phyloP scores from a whole-genome alignment of 2,888 invertebrate genomes.

The Melitaea athalia region DNA sequence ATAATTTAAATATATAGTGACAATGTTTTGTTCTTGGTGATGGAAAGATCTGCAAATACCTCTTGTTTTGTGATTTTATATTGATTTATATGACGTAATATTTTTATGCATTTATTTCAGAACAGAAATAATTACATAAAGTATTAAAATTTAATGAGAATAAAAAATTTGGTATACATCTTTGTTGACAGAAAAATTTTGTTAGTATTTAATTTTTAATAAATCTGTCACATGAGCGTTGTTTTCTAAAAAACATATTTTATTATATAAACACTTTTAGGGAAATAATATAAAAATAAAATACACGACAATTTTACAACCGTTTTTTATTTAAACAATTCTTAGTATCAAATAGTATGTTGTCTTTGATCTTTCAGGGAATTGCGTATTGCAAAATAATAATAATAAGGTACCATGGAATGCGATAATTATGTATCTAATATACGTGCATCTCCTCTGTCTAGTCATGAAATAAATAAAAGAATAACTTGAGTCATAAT shows the following conservation, averaged over 20 bases:
- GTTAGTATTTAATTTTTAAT: conserved; percentile 19
- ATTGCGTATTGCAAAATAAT: no score
- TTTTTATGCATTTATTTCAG: conserved; percentile 26
- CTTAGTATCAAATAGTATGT: background rate
- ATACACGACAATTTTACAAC: background rate
- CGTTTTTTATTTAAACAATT: background rate
- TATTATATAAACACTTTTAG: conserved; percentile 22
- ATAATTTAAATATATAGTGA: background rate
- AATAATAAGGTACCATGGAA: no score
- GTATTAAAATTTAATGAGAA: background rate
- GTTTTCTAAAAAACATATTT: conserved; percentile 28
- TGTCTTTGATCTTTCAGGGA: background rate
- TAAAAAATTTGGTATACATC: background rate
- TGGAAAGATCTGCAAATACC: conserved; percentile 17
- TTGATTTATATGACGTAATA: conserved; percentile 10
- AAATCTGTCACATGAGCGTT: conserved; percentile 20
- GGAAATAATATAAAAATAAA: conserved; percentile 21
- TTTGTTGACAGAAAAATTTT: background rate
- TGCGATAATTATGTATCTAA: no score
- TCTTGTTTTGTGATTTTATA: conserved; percentile 10
- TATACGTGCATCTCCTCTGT: no score
- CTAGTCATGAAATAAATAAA: no score
- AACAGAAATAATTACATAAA: conserved; percentile 1
- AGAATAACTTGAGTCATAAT: no score
- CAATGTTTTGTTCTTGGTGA: conserved; percentile 9